These are phyloP conservation scores for Carabus problematicus DNA, from an alignment of 2,888 invertebrate genomes.

Conservation along the genomic window DNA sequence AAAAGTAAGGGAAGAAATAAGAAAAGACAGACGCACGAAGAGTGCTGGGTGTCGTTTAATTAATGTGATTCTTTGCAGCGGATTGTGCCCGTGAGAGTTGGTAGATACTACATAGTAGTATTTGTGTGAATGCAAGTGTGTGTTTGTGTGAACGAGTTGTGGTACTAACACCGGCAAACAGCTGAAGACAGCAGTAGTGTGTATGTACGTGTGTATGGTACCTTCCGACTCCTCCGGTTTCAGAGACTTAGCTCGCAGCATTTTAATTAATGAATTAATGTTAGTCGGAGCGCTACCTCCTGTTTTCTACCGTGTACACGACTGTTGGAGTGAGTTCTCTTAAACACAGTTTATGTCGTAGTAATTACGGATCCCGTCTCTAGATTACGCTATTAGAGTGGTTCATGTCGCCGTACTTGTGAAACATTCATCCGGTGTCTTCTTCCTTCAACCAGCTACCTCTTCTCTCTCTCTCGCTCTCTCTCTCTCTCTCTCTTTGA, in stretches of 20 bases:
- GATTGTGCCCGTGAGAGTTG: conserved; percentile 30
- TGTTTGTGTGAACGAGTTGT: no score
- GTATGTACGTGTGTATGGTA: neutral
- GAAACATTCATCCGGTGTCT: no score
- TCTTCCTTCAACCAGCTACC: no score
- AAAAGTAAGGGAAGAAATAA: no score
- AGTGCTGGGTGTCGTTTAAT: no score
- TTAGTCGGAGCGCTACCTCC: conserved; percentile 52
- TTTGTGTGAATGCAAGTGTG: no score
- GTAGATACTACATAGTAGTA: no score
- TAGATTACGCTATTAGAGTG: neutral
- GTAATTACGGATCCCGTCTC: conserved; percentile 60
- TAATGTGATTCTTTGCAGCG: conserved; percentile 1
- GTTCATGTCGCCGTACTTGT: no score
- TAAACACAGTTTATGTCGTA: conserved; percentile 62
- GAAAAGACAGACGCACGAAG: no score
- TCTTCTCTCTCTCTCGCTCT: no score
- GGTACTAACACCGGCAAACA: no score
- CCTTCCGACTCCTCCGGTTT: conserved; percentile 47
- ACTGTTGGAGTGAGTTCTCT: conserved; percentile 49
- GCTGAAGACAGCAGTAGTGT: neutral
- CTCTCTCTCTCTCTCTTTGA: no score
- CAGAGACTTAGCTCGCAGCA: conserved; percentile 55
- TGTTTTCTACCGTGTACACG: conserved; percentile 38
- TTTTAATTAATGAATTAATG: conserved; percentile 63